Base-by-base conservation (phyloP, 2,797 vertebrate species). In the Malurus splendens region DNA sequence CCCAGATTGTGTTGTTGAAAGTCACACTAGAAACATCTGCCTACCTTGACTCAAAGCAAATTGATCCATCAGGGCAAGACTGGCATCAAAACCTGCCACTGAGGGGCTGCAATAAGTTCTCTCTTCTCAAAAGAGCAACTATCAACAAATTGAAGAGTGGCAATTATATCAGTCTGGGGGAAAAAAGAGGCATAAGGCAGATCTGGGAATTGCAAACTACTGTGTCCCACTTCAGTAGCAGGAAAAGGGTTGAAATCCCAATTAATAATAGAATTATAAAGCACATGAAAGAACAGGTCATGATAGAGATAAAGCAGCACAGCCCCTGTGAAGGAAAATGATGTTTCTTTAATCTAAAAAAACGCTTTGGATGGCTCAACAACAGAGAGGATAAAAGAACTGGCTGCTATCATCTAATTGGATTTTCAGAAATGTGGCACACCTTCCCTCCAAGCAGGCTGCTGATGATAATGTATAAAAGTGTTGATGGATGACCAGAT, bases 401-500 rank as follows among this genome's bases (percentile, higher is more conserved):
- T 92, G 93, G 75, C 93, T 95, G 90, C 93, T 94, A 88, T 95
- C 91, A 91, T 94, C 93, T 95, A 94, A 94, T 93, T 94, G 94
- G 93, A 94, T 95, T 94, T 94, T 95, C 93, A 94, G 91, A 92
- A 93, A 91, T 82, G 93, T 92, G 94, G 93, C 91, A 93, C 94
- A 95, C 94, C 94, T 95, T 94, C 91, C 86, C 91, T 94, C 91
- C 94, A 90, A 94, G 94, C 92, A 95, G 87, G 89, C 92, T 95
- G 93, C 92, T 84, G 94, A 95, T 92, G 92, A 95, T 92, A 92
- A 95, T 91, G 93, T 91, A 94, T 89, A 91, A 90, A 93, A 90
- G 94, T 93, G 94, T 95, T 95, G 94, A 94, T 95, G 92, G 94
- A 93, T 95, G 95, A 95, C 93, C 93, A 95, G 93, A 95, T 95